Base-by-base conservation (phyloP, 2,888 invertebrate species). In the Drosophila kambysellisi region DNA sequence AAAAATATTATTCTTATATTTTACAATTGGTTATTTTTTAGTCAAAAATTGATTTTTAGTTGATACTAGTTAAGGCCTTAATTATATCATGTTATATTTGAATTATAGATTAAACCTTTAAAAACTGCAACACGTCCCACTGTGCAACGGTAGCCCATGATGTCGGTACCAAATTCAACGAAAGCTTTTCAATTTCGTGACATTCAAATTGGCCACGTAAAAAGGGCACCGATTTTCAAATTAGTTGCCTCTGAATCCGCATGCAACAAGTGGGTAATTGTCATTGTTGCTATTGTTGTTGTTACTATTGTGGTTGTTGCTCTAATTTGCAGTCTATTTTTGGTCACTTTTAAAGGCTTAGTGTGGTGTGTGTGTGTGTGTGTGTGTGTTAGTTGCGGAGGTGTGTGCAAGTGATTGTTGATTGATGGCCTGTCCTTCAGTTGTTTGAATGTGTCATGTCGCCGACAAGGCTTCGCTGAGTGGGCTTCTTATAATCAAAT, bases 171-270 rank as follows among this genome's bases (percentile, higher is more conserved):
- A 70, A 85, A 69, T 78, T 74, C 63, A 59, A 57, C 59, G 65
- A 63, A 71, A 62, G 69, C 60, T 88, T 79, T 89, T 86, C 77
- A 76, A 88, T 82, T 74, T 83, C 88, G 88, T 85, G 91, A 90
- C 89, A 89, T 84, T 89, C 83, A 87, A 85, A 90, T 85, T 74
- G 78, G 58, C 48, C 79, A 82, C 82, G 64, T 82, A 78, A 79
- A 79, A 82, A 79, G 79, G 82, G 79, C 64, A 74, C 9, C 60
- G 65, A 79, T 82, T 82, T 77, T 69, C 60, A 69, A 63, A 79
- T 82, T 82, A 78, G 68, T 62, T 52, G 51, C 56, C 65, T 46
- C 51, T 51, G 54, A 73, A 57, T 48, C 41, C 17, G 51, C 48
- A 61, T 74, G 58, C 43, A 69, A 80, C 76, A 80, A 75, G 76